Evolutionary conservation across 2,113 vertebrate genomes (phyloP).

Genomic region (Nothocercus nigrocapillus): DNA sequence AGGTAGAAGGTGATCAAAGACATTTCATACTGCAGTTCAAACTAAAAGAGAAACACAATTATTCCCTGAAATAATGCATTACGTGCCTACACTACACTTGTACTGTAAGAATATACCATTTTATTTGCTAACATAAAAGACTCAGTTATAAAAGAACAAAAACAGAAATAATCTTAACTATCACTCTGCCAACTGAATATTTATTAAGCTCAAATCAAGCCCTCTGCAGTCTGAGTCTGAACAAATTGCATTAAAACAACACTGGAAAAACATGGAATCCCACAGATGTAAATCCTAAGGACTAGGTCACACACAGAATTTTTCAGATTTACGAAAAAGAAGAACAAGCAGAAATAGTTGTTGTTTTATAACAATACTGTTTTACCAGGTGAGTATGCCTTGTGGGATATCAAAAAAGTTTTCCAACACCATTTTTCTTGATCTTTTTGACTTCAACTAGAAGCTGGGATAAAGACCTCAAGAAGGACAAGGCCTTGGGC

Average conservation of each 20-base stretch:
- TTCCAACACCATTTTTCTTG: background rate
- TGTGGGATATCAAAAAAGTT: background rate
- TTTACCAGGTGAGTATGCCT: background rate
- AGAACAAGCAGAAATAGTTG: background rate
- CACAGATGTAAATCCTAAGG: background rate
- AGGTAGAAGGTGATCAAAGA: background rate
- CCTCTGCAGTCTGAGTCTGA: background rate
- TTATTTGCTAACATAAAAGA: background rate
- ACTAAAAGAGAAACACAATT: background rate
- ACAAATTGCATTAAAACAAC: background rate
- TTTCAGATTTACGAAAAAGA: background rate
- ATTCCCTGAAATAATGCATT: background rate
- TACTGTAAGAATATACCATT: background rate
- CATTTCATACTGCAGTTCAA: background rate
- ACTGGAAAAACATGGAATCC: background rate
- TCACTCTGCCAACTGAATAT: background rate
- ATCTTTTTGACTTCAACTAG: background rate
- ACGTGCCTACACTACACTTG: background rate
- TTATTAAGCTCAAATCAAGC: background rate
- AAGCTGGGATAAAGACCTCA: background rate
- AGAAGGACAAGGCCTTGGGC: background rate
- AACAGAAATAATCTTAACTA: background rate
- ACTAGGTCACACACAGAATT: background rate
- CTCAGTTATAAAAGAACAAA: background rate
- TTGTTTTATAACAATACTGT: background rate